phyloP scores from a whole-genome alignment of 2,113 vertebrate species.

The Dunckerocampus dactyliophorus region DNA sequence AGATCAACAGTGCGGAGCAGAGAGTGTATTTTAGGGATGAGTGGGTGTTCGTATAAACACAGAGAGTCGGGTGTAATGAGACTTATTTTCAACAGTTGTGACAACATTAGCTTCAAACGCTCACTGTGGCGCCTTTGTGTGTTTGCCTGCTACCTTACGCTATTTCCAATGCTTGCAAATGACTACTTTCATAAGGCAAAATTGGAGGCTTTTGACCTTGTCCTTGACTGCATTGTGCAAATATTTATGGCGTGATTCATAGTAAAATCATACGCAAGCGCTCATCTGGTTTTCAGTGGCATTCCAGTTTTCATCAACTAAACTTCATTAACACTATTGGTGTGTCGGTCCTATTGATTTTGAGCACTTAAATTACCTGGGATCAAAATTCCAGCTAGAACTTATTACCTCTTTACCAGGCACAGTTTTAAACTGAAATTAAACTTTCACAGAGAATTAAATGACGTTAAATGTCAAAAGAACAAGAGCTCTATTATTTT shows the following conservation, averaged over 20 bases:
- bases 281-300: too few relatives aligned
- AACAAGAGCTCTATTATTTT: too few relatives aligned
- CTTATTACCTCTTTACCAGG: too few relatives aligned
- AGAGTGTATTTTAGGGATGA: constrained; percentile 56
- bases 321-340: too few relatives aligned
- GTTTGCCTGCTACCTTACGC: constrained; percentile 42
- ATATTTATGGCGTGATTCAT: not conserved
- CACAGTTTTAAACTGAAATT: too few relatives aligned
- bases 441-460: too few relatives aligned
- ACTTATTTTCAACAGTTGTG: constrained; percentile 35
- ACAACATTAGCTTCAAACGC: constrained; percentile 24
- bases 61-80: constrained; percentile 39
- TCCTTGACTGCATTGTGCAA: constrained; percentile 21
- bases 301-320: too few relatives aligned
- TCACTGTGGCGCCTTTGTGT: constrained; percentile 15
- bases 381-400: too few relatives aligned
- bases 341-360: too few relatives aligned
- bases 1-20: constrained; percentile 53
- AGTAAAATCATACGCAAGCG: too few relatives aligned
- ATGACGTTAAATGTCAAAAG: too few relatives aligned
- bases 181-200: constrained; percentile 12
- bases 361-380: too few relatives aligned
- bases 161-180: constrained; percentile 26
- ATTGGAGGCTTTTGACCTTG: constrained; percentile 37
- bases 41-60: constrained; percentile 62